Evolutionary conservation across 2,888 invertebrate genomes (phyloP), one percentile per base, ranked within the genome.

Genomic region (Rhingia campestris): DNA sequence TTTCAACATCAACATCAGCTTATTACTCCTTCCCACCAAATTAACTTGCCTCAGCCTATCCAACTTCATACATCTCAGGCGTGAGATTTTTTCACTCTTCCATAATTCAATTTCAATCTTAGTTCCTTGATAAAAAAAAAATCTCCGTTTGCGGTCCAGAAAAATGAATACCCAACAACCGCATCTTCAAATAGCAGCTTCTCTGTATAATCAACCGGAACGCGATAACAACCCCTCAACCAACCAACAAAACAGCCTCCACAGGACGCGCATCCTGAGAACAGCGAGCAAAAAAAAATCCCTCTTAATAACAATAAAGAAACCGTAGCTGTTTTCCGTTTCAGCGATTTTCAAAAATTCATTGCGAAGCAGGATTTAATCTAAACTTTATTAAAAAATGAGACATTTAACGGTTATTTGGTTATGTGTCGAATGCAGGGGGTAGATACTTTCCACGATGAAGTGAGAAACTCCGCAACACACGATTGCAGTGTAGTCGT

Each of bases 331-430:
- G 70, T 84, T 84, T 80, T 80, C 84, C 80, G 66, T 70, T 75
- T 84, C 84, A 84, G 70, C 80, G 70, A 66, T 70, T 84, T 54
- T 64, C 5, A 53, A 79, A 84, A 70, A 75, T 70, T 64, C 80
- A 74, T 64, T 59, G 75, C 80, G 32, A 66, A 47, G 74, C 80
- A 39, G 74, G 84, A 84, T 84, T 84, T 84, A 84, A 84, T 84
- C 84, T 84, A 84, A 22, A 84, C 84, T 84, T 84, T 84, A 84
- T 84, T 84, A 84, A 84, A 84, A 84, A 80, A 84, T 74, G 84
- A 84, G 80, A 80, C 69, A 84, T 84, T 84, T 84, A 84, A 84
- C 84, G 84, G 84, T 84, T 84, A 75, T 84, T 80, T 80, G 75
- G 70, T 54, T 41, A 58, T 70, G 63, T 56, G 63, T 70, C 77